Evolutionary conservation across 2,888 invertebrate genomes (phyloP).

Genomic region (Eupithecia centaureata): DNA sequence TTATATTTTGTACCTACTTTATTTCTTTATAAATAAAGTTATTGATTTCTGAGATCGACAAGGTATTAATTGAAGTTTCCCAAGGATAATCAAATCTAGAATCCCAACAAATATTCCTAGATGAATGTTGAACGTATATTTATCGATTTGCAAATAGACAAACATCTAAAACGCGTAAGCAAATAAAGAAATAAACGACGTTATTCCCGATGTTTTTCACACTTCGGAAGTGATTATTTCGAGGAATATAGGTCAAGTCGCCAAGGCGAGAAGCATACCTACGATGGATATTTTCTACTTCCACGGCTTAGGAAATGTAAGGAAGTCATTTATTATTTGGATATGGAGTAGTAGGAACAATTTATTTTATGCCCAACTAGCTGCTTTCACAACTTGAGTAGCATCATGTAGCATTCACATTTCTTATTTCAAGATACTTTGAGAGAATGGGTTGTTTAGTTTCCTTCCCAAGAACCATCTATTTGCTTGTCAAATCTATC

Average conservation of each 20-base stretch:
- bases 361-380: background rate
- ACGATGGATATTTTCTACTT: background rate
- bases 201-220: slow-evolving; percentile 1
- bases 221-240: background rate
- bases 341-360: background rate
- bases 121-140: too few relatives aligned
- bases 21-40: too few relatives aligned
- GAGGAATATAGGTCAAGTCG: slow-evolving; percentile 5
- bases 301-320: background rate
- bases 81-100: too few relatives aligned
- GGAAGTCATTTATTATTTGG: slow-evolving; percentile 3
- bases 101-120: too few relatives aligned
- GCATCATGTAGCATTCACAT: background rate
- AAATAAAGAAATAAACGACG: background rate
- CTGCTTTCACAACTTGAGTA: background rate
- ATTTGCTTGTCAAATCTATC: background rate
- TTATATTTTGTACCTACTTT: too few relatives aligned
- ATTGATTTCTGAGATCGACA: too few relatives aligned
- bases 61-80: too few relatives aligned
- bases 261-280: background rate
- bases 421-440: background rate
- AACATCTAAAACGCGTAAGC: background rate
- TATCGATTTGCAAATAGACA: background rate
- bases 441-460: background rate
- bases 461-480: background rate